Evolutionary conservation across 1,140 invertebrate genomes (phyloP).

Genomic region (Aphis gossypii): DNA sequence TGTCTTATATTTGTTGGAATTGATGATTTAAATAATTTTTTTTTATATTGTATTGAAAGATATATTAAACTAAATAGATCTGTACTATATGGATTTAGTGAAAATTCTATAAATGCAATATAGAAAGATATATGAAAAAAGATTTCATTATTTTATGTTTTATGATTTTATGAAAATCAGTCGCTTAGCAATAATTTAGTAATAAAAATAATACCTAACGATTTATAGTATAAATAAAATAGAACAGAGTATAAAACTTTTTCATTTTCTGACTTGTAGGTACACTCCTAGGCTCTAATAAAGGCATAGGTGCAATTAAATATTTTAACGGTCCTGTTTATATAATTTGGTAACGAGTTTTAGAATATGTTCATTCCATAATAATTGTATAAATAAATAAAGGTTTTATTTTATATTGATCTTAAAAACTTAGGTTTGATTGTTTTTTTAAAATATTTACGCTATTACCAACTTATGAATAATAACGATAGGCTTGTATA

Average conservation of each 20-base stretch:
- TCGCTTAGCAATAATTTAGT: neutral
- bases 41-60: neutral
- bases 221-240: neutral
- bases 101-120: neutral
- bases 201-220: neutral
- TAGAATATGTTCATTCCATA: neutral
- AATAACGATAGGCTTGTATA: too few species aligned
- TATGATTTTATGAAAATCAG: neutral
- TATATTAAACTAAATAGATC: neutral
- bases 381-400: neutral
- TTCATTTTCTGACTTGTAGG: neutral
- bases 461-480: too few species aligned
- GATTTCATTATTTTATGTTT: neutral
- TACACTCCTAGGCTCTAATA: neutral
- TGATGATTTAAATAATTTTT: neutral
- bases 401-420: neutral
- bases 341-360: neutral
- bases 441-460: too few species aligned
- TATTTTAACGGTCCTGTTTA: neutral
- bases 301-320: neutral
- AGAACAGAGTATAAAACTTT: neutral
- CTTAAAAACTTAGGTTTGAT: too few species aligned
- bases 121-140: neutral
- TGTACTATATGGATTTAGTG: neutral
- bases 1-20: neutral